phyloP scores from a whole-genome alignment of 2,113 vertebrate species.

The Pongo pygmaeus region DNA sequence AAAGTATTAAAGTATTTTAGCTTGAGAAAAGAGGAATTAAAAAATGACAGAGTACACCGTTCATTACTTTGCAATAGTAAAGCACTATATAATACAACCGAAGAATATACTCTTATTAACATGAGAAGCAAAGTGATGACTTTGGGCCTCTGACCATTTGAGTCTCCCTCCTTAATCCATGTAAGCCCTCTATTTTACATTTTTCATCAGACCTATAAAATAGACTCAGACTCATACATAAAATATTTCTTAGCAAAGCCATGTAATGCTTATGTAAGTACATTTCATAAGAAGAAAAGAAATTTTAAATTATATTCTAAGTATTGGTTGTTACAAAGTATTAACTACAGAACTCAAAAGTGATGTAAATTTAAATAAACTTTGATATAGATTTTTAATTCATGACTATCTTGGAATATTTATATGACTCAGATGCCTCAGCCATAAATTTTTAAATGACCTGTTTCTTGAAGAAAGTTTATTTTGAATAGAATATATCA shows the following conservation, averaged over 20 bases:
- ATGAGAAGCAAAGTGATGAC: constrained; percentile 39
- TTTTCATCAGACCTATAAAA: constrained; percentile 65
- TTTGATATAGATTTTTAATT: constrained; percentile 22
- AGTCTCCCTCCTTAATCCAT: constrained; percentile 46
- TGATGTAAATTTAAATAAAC: constrained; percentile 63
- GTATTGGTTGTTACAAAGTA: constrained; percentile 61
- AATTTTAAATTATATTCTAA: constrained; percentile 69
- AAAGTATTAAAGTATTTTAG: constrained; percentile 32
- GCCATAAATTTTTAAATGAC: background rate
- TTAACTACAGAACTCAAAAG: constrained; percentile 71
- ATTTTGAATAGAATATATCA: constrained; percentile 15
- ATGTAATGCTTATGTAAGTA: constrained; percentile 57
- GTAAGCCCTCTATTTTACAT: constrained; percentile 62
- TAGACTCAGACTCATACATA: constrained; percentile 62
- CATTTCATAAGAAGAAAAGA: constrained; percentile 57
- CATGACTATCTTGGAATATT: constrained; percentile 45
- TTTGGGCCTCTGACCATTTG: constrained; percentile 42
- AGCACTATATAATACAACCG: background rate
- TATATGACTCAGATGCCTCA: background rate
- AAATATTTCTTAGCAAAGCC: constrained; percentile 70
- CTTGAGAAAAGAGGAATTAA: constrained; percentile 28
- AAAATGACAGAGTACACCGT: background rate
- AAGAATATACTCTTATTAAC: constrained; percentile 48
- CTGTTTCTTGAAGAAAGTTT: constrained; percentile 32
- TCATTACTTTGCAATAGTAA: constrained; percentile 33